Conservation (phyloP, 37 sponge, comb jelly and placozoan species). For the Aphrocallistes beatrix region DNA sequence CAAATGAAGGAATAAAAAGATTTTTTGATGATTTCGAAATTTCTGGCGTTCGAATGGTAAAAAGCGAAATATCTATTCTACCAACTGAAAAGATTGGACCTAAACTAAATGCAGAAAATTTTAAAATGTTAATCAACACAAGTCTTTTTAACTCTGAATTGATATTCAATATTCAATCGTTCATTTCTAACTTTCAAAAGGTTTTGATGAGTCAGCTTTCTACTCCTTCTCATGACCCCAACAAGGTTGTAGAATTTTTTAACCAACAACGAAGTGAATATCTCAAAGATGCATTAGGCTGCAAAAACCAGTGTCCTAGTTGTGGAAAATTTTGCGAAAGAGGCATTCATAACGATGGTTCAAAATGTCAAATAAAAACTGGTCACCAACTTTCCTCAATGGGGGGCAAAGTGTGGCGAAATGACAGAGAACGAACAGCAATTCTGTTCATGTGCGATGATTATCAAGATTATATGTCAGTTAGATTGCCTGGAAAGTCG, state of each 20-base stretch:
- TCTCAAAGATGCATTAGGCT: neutral
- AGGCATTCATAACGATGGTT: neutral
- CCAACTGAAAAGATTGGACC: neutral
- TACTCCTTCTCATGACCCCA: neutral
- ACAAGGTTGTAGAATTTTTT: neutral
- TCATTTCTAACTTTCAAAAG: neutral
- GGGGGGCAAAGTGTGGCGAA: neutral
- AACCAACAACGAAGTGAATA: neutral
- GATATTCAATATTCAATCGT: neutral
- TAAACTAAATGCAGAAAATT: neutral
- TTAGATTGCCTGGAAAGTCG: neutral
- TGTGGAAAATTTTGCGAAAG: neutral
- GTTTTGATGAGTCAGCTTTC: neutral
- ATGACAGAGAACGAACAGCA: neutral
- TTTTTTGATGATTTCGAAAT: neutral
- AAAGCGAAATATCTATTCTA: neutral
- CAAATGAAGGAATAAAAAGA: neutral
- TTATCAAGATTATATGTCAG: neutral
- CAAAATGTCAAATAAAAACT: neutral
- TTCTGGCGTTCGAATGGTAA: neutral
- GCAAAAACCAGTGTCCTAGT: neutral
- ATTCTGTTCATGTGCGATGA: neutral
- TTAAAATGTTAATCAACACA: neutral
- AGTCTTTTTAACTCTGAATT: neutral
- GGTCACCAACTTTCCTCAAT: slow-evolving; percentile 2